Base-by-base conservation (phyloP, 2,797 vertebrate genomes). In the Momotus momota region DNA sequence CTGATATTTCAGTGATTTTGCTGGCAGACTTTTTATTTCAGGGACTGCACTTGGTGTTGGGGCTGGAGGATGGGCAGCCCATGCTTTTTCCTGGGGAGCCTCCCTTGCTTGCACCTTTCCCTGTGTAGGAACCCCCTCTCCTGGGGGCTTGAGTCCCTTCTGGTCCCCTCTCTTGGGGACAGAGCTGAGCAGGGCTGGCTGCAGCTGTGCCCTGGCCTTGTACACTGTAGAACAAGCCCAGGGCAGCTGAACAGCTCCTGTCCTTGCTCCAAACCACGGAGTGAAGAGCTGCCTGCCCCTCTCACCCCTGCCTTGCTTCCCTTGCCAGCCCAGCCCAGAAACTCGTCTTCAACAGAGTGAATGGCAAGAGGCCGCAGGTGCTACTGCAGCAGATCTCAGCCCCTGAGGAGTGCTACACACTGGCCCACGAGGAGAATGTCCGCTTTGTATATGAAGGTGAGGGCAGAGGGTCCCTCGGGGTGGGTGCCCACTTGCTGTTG, bases 371-470 rank as follows among this genome's bases (percentile, higher is more conserved):
- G 69, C 98, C 98, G n/a, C 98, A 98, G 20, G 77, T 98, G 52
- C 97, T 98, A 20, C 88, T 96, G 9, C 98, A 97, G 27, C 98
- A 98, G 93, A 38, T 95, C 18, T 94, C 96, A 5, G 94, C 96
- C 66, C 95, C 98, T 0, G 97, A 98, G 6, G 99, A 99, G 94
- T 98, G 98, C 65, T 99, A 99, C 97, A 99, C 99, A 0, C 95
- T 98, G 35, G 99, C 99, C 21, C 99, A 99, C 1, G 99, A 99
- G 94, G 99, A 99, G 95, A 99, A 99, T 4, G 99, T 99, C 92
- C 98, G 98, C 77, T 99, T 99, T 83, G 97, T 99, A 49, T 99
- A 98, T 14, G 98, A 99, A 99, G 99, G 99, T 99, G 97, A 98
- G 97, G 57, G 46, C 43, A 45, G 78, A 51, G 31, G 22, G 25